A percentile compares a stretch with the other conserved stretches of the same genome.
These are phyloP conservation scores for Drosophila cardini DNA, from an alignment of 1,140 invertebrate species.

Conservation along the genomic window DNA sequence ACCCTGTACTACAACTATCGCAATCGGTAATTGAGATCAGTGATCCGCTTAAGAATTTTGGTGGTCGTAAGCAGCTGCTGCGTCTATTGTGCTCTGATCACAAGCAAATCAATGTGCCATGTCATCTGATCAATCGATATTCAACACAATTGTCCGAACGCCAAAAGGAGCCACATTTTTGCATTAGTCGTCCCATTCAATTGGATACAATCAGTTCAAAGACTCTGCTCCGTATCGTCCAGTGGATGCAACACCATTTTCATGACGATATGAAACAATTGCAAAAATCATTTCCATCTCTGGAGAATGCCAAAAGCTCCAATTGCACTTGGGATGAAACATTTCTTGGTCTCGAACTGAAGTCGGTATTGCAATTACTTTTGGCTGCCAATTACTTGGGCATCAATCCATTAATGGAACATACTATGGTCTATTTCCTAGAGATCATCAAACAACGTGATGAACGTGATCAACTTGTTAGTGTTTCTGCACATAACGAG, in stretches of 20 bases:
- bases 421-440: constrained; percentile 22
- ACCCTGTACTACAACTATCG: background rate
- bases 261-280: constrained; percentile 13
- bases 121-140: constrained; percentile 30
- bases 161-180: constrained; percentile 13
- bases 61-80: background rate
- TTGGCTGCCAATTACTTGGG: constrained; percentile 45
- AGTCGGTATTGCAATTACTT: constrained; percentile 37
- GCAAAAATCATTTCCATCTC: background rate
- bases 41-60: background rate
- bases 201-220: constrained; percentile 34
- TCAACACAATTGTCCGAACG: constrained; percentile 17
- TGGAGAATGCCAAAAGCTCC: background rate
- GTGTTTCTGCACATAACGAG: background rate
- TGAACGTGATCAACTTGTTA: background rate
- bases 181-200: constrained; percentile 13
- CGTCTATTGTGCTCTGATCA: constrained; percentile 48
- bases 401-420: constrained; percentile 26
- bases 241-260: constrained; percentile 51
- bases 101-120: constrained; percentile 32
- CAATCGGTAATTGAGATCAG: background rate
- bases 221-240: constrained; percentile 30
- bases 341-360: constrained; percentile 15
- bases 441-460: constrained; percentile 28
- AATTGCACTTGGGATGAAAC: constrained; percentile 32